Evolutionary conservation across 2,888 invertebrate species (phyloP).

Genomic region (Synanthedon andrenaeformis): DNA sequence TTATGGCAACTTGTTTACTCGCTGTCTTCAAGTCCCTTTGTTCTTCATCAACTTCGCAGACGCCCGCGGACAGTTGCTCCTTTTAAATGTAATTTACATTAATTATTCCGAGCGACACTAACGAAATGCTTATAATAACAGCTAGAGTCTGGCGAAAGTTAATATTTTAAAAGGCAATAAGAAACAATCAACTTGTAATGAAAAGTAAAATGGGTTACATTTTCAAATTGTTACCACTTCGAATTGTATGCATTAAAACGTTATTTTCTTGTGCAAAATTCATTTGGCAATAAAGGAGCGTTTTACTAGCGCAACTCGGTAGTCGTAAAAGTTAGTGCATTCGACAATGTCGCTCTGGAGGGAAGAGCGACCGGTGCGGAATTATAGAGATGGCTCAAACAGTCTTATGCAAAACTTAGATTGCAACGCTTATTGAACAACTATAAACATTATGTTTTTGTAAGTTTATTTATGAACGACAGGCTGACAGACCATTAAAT

Average conservation of each 20-base stretch:
- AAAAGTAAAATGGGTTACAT: neutral
- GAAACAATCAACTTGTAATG: conserved; percentile 4
- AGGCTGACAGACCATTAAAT: too few species aligned
- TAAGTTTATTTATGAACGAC: too few species aligned
- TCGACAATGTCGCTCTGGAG: conserved; percentile 21
- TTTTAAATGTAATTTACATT: conserved; percentile 58
- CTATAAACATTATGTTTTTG: too few species aligned
- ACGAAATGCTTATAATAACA: conserved; percentile 22
- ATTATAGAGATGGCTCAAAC: neutral
- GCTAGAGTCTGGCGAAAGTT: conserved; percentile 2
- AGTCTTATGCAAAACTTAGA: too few species aligned
- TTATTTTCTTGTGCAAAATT: conserved; percentile 30
- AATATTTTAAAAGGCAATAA: conserved; percentile 4
- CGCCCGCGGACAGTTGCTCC: conserved; percentile 42
- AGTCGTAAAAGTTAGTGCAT: conserved; percentile 30
- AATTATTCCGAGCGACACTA: conserved; percentile 23
- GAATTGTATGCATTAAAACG: conserved; percentile 16
- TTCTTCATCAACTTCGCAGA: conserved; percentile 36
- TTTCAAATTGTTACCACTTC: too few species aligned
- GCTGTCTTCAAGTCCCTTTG: conserved; percentile 20
- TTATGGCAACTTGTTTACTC: conserved; percentile 63
- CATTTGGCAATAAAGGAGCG: conserved; percentile 26
- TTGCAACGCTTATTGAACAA: too few species aligned
- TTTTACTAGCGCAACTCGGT: conserved; percentile 22
- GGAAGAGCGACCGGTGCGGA: neutral